These are phyloP conservation scores for Pampusana beccarii DNA, from an alignment of 2,113 vertebrate species.

Conservation along the genomic window DNA sequence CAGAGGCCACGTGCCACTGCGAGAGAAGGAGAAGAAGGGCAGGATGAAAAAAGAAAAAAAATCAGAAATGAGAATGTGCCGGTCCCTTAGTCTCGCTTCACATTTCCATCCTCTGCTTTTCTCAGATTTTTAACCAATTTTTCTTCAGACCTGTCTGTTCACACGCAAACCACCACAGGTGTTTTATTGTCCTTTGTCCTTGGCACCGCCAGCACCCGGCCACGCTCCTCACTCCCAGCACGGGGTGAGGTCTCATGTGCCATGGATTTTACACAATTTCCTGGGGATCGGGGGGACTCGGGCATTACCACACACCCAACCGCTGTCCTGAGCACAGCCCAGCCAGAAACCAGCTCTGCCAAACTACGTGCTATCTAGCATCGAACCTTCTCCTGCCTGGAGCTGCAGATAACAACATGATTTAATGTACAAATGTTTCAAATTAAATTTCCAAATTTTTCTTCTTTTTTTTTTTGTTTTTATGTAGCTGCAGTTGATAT, in stretches of 20 bases:
- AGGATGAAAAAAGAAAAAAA: neutral
- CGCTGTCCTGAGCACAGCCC: neutral
- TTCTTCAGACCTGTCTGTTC: neutral
- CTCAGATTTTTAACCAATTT: neutral
- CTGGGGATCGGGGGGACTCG: neutral
- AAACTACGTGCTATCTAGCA: neutral
- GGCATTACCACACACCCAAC: neutral
- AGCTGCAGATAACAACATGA: neutral
- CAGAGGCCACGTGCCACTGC: neutral
- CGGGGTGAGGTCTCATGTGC: rapidly evolving
- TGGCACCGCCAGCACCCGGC: neutral
- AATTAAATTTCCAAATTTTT: neutral
- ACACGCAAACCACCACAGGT: neutral
- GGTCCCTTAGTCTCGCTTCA: rapidly evolving
- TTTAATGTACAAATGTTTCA: neutral
- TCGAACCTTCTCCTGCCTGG: neutral
- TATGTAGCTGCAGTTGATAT: neutral
- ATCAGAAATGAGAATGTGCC: neutral
- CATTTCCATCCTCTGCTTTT: neutral
- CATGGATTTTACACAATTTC: too few relatives aligned
- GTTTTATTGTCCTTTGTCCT: neutral
- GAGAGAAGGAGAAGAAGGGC: neutral
- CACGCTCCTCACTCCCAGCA: neutral
- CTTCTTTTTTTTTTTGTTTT: neutral
- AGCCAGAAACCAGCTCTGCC: neutral